Percentiles rank a stretch among this genome's conserved stretches.
phyloP scores from a whole-genome alignment of 1,140 invertebrate species.

The Achatina immaculata region DNA sequence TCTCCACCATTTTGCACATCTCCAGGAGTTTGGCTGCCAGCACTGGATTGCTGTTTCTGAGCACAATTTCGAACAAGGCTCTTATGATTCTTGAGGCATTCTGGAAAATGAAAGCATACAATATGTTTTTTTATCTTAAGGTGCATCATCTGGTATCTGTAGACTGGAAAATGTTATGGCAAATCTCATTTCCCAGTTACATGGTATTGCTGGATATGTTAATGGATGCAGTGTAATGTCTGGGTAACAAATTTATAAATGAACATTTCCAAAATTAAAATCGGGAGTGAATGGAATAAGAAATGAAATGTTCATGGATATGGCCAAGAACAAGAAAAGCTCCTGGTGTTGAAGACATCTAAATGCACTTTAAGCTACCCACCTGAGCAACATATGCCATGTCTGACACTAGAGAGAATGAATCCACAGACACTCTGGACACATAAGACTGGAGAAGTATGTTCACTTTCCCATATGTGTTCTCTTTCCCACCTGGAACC shows the following conservation, averaged over 20 bases:
- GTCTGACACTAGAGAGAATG: conserved; percentile 93
- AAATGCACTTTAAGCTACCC: too few species aligned
- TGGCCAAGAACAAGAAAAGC: neutral
- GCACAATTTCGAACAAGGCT: conserved; percentile 93
- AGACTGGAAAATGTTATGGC: neutral
- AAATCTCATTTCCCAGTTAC: neutral
- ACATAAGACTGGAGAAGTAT: conserved; percentile 94
- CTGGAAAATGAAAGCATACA: conserved; percentile 70
- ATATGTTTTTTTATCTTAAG: too few species aligned
- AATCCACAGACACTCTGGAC: conserved; percentile 82
- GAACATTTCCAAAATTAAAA: neutral
- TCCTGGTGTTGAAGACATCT: too few species aligned
- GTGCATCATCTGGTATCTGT: neutral
- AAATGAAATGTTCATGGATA: neutral
- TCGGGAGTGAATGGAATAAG: neutral
- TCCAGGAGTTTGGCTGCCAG: conserved; percentile 84
- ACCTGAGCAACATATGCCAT: conserved; percentile 92
- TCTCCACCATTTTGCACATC: conserved; percentile 87
- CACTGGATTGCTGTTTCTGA: conserved; percentile 89
- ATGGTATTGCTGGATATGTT: neutral
- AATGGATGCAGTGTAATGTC: too few species aligned
- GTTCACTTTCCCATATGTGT: conserved; percentile 92
- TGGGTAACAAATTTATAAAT: neutral
- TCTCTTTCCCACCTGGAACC: conserved; percentile 86
- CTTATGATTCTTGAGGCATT: conserved; percentile 91